A percentile compares a stretch with the other conserved stretches of the same genome.
phyloP scores from a whole-genome alignment of 2,888 invertebrate genomes.

The Sphaeridia pumilis region DNA sequence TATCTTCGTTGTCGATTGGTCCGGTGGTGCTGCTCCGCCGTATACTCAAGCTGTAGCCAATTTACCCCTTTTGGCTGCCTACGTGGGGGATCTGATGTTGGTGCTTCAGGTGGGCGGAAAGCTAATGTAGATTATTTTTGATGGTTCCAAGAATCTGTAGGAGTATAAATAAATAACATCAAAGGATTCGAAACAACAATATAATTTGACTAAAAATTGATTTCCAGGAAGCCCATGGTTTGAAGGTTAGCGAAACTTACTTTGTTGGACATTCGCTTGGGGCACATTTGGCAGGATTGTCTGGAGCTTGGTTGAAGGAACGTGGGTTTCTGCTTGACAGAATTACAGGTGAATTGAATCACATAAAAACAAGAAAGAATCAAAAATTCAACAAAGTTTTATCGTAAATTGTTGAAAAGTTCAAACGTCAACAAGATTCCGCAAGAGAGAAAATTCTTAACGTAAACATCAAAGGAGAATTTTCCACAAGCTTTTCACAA shows the following conservation, averaged over 20 bases:
- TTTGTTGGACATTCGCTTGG: conserved; percentile 55
- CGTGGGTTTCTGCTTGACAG: conserved; percentile 60
- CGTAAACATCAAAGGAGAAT: too few relatives aligned
- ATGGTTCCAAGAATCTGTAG: too few relatives aligned
- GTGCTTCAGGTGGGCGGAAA: conserved; percentile 38
- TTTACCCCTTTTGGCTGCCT: conserved; percentile 69
- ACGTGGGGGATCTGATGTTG: conserved; percentile 59
- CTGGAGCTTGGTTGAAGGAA: conserved; percentile 58
- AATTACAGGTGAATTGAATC: conserved; percentile 54
- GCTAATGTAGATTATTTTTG: background rate
- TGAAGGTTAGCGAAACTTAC: conserved; percentile 54
- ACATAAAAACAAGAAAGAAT: background rate
- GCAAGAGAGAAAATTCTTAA: too few relatives aligned
- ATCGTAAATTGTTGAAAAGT: too few relatives aligned
- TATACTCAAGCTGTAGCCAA: conserved; percentile 89
- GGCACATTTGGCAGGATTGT: conserved; percentile 70
- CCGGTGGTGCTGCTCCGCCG: conserved; percentile 70
- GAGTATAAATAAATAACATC: too few relatives aligned
- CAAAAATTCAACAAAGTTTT: too few relatives aligned
- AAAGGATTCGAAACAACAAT: background rate
- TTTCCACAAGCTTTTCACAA: too few relatives aligned
- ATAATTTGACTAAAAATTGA: background rate
- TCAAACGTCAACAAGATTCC: too few relatives aligned
- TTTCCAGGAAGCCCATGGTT: conserved; percentile 41
- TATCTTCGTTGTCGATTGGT: conserved; percentile 74